Evolutionary conservation across 2,113 vertebrate species (phyloP).

Genomic region (Osmerus eperlanus): DNA sequence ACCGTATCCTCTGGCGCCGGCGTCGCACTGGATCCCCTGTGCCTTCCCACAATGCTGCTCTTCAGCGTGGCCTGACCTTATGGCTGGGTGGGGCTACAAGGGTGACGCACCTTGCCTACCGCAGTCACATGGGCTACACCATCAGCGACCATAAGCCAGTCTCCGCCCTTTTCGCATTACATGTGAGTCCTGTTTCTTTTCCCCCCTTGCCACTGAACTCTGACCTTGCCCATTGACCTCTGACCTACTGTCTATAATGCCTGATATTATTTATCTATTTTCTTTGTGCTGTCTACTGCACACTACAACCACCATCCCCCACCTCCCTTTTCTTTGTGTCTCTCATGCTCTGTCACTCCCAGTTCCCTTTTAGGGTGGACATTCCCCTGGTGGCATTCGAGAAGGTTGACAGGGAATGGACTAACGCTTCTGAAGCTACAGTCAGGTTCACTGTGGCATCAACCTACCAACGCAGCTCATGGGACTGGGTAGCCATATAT

Average conservation of each 20-base stretch:
- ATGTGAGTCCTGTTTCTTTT: slow-evolving; percentile 70
- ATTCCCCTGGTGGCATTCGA: slow-evolving; percentile 81
- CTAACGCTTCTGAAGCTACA: slow-evolving; percentile 81
- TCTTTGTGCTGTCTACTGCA: too few relatives aligned
- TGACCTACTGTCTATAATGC: neutral
- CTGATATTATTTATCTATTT: neutral
- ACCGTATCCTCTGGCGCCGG: slow-evolving; percentile 95
- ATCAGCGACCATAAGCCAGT: slow-evolving; percentile 97
- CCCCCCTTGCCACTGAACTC: neutral
- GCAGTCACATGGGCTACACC: slow-evolving; percentile 92
- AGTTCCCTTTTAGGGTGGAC: slow-evolving; percentile 88
- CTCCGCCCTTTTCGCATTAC: slow-evolving; percentile 84
- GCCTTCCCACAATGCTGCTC: slow-evolving; percentile 69
- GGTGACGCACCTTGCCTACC: slow-evolving; percentile 85
- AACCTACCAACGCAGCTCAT: slow-evolving; percentile 87
- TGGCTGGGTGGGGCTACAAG: slow-evolving; percentile 72
- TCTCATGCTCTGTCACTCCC: slow-evolving; percentile 1
- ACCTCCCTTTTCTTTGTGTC: slow-evolving; percentile 4
- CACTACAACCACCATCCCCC: too few relatives aligned
- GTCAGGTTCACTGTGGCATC: slow-evolving; percentile 79
- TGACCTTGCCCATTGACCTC: neutral
- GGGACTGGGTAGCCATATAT: slow-evolving; percentile 98
- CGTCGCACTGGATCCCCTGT: slow-evolving; percentile 75
- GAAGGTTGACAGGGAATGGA: slow-evolving; percentile 84
- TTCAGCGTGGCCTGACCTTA: slow-evolving; percentile 68